Base-by-base conservation (phyloP, 2,113 vertebrate genomes). In the Todiramphus saurophagus region DNA sequence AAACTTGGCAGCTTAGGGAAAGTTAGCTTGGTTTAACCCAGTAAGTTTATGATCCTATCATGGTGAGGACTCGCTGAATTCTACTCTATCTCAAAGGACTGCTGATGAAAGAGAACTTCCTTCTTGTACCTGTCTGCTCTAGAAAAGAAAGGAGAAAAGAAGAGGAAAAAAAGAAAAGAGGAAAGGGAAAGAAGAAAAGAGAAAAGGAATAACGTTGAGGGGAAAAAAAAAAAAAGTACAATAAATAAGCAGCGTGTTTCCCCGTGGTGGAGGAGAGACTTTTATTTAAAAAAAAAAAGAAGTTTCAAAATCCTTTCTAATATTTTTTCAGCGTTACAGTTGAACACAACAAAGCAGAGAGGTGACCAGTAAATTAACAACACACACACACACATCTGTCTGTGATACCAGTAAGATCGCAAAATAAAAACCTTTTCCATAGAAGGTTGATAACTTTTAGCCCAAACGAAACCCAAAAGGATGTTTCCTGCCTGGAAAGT, bases 31-130 rank as follows among this genome's bases (percentile, higher is more conserved):
- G 97, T 95, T 92, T 92, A 96, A 97, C 97, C 97, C 98, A 97
- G 97, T 98, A 98, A 98, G 98, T 98, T 98, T 96, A 98, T 98
- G 98, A 98, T 97, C 98, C 98, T 98, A 94, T 97, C 92, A 64
- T 95, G 97, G 98, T 98, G 97, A 98, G 97, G 96, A 98, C 97
- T 98, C 97, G 92, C 97, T 98, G 98, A 96, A 97, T 93, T 86
- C 93, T 92, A 95, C 96, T 96, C 94, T 97, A 83, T 98, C 96
- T 97, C 96, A 94, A 97, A 95, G 95, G 95, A 97, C 96, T 88
- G 97, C 97, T 97, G 97, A 89, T 87, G 92, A 97, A 94, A 95
- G 96, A 90, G 62, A 93, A 92, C 93, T 78, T 94, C 78, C 94
- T 96, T 97, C 95, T 96, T 95, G 93, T 83, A 95, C 81, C 97